A percentile compares a stretch with the other conserved stretches of the same genome.
Conservation (phyloP, 2,113 vertebrate genomes). For the Bubo bubo region DNA sequence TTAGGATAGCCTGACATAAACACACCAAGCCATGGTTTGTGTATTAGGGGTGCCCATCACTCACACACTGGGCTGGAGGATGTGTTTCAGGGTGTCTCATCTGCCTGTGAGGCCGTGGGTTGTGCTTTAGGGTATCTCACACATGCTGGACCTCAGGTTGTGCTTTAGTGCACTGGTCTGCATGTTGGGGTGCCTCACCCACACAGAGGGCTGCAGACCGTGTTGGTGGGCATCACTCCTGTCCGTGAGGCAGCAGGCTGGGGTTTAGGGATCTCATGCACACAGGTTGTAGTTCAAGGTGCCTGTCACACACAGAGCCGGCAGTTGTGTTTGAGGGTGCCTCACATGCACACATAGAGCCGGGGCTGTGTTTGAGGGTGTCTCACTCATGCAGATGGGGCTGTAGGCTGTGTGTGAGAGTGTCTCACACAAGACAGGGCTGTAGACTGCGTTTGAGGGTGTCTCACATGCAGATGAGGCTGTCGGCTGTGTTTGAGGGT, state of each 20-base stretch:
- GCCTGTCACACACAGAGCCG: neutral
- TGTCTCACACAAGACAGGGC: neutral
- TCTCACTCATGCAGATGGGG: neutral
- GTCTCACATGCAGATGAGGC: too few relatives aligned
- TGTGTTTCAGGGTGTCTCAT: rapidly evolving
- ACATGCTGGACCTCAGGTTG: neutral
- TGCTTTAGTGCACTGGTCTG: rapidly evolving
- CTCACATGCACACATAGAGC: neutral
- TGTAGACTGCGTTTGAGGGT: neutral
- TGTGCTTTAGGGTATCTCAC: neutral
- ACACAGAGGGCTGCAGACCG: rapidly evolving
- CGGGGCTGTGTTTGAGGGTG: too few relatives aligned
- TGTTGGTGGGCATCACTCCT: too few relatives aligned
- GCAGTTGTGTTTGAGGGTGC: neutral
- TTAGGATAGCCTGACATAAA: neutral
- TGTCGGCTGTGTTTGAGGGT: neutral
- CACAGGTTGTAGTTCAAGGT: neutral
- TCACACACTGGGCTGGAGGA: neutral
- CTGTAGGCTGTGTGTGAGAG: too few relatives aligned
- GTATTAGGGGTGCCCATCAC: neutral
- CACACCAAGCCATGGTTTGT: neutral
- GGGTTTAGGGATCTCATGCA: neutral
- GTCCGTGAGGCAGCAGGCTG: neutral
- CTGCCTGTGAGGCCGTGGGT: neutral
- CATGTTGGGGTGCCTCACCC: neutral